phyloP scores from a whole-genome alignment of 2,113 vertebrate species.

The Dipodomys spectabilis region DNA sequence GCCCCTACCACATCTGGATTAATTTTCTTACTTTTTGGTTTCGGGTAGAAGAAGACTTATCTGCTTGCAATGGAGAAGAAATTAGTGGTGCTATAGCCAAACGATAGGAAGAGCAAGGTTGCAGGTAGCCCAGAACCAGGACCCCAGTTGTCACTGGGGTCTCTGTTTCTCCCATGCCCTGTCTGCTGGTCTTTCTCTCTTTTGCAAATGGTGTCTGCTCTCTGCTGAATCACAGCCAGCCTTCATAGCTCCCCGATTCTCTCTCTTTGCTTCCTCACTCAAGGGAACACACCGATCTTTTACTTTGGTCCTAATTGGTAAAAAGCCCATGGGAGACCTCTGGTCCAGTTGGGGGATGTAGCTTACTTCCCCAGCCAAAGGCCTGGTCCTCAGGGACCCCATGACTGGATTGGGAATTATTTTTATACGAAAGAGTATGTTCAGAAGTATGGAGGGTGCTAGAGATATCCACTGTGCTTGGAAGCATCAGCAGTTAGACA shows the following conservation, averaged over 20 bases:
- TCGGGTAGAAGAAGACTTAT: neutral
- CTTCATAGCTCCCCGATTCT: neutral
- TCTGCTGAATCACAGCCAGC: neutral
- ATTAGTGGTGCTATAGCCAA: neutral
- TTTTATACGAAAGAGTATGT: neutral
- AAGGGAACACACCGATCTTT: neutral
- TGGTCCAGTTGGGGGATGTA: too few species aligned
- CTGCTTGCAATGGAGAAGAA: neutral
- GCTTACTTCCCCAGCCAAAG: neutral
- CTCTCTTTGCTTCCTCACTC: neutral
- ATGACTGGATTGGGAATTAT: too few species aligned
- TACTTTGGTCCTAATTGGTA: neutral
- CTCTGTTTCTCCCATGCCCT: neutral
- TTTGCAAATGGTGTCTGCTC: neutral
- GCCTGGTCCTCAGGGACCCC: neutral
- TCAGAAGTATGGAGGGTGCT: neutral
- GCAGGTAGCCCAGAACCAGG: neutral
- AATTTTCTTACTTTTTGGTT: neutral
- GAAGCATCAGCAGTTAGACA: neutral
- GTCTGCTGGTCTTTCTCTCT: neutral
- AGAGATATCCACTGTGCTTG: neutral
- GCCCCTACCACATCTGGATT: neutral
- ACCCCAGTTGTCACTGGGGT: neutral
- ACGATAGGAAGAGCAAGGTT: neutral
- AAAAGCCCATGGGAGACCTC: neutral